Evolutionary conservation across 2,888 invertebrate species (phyloP).

Genomic region (Agrilus mali): DNA sequence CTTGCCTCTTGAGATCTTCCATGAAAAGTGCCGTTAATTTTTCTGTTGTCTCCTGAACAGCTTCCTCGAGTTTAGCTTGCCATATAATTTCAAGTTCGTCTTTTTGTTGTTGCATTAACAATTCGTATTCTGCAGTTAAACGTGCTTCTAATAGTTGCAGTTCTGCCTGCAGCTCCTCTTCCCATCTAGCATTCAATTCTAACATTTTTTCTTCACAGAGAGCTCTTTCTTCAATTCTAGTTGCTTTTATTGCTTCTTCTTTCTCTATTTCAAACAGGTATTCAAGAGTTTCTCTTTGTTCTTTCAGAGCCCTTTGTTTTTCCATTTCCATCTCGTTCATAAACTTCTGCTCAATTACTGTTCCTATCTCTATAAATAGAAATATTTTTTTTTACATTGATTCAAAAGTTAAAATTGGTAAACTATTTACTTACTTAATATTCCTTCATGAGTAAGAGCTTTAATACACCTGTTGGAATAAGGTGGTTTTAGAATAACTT

Average conservation of each 20-base stretch:
- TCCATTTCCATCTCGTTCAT: slow-evolving; percentile 23
- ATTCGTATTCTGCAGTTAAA: slow-evolving; percentile 11
- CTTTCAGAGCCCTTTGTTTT: slow-evolving; percentile 22
- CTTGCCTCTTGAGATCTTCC: slow-evolving; percentile 21
- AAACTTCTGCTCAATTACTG: slow-evolving; percentile 24
- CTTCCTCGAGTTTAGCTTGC: slow-evolving; percentile 19
- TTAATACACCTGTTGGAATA: slow-evolving; percentile 28
- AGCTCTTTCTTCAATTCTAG: slow-evolving; percentile 11
- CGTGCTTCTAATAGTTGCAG: slow-evolving; percentile 10
- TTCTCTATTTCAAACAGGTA: slow-evolving; percentile 15
- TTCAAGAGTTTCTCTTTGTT: slow-evolving; percentile 19
- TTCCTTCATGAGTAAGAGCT: slow-evolving; percentile 32
- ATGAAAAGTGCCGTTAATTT: slow-evolving; percentile 22
- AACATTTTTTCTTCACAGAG: slow-evolving; percentile 11
- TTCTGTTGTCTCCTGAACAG: slow-evolving; percentile 20
- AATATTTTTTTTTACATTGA: background rate
- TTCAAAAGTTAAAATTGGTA: background rate
- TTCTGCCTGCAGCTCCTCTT: slow-evolving; percentile 11
- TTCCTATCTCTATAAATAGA: slow-evolving; percentile 23
- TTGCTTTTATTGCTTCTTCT: slow-evolving; percentile 14
- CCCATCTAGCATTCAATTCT: slow-evolving; percentile 14
- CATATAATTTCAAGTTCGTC: slow-evolving; percentile 14
- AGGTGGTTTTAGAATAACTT: slow-evolving; percentile 31
- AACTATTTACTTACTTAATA: slow-evolving; percentile 22
- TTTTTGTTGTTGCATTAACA: slow-evolving; percentile 12